Evolutionary conservation across 2,797 vertebrate species (phyloP), one percentile per base, ranked within the genome.

Genomic region (Poliocrania exsul): DNA sequence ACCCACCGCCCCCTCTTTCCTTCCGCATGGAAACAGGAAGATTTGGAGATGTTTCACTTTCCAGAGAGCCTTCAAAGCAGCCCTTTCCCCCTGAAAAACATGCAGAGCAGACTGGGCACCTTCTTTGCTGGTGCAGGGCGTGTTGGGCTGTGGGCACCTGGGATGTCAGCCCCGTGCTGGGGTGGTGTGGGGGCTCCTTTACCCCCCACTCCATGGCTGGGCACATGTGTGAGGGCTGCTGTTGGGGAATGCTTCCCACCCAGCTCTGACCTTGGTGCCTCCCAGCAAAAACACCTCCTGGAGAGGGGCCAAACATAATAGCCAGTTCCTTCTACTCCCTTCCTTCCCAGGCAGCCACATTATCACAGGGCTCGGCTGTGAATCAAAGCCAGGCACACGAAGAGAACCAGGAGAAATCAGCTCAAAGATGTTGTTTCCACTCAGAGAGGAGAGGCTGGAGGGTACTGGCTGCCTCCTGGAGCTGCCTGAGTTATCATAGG

Each of bases 241-340:
- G 31, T 62, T 5, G 11, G 87, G 66, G 66, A 94, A 60, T 2
- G 24, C 88, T 96, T 96, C 94, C 96, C 95, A 94, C 75, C 88
- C 94, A 72, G 69, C 74, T 49, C 93, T 84, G 93, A 97, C 96
- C 95, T 85, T 79, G 83, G 88, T 86, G 88, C 93, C 92, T 96
- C 92, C n/a, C 64, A 96, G 94, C 57, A 86, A 88, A 95, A 93
- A 91, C 88, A 94, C 95, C 91, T 92, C 93, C 95, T 97, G 97
- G 97, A 92, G 50, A 46, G n/a, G 38, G 49, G 96, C 97, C 97
- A 97, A 97, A 51, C 78, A 97, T 37, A 97, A 97, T 83, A 97
- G 91, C 92, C 82, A 33, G 61, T 91, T 96, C 86, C 95, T 95
- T 95, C 95, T 92, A 95, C 96, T 97, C 96, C 97, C 96, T 97